phyloP scores from a whole-genome alignment of 2,113 vertebrate species.

The Gymnogyps californianus region DNA sequence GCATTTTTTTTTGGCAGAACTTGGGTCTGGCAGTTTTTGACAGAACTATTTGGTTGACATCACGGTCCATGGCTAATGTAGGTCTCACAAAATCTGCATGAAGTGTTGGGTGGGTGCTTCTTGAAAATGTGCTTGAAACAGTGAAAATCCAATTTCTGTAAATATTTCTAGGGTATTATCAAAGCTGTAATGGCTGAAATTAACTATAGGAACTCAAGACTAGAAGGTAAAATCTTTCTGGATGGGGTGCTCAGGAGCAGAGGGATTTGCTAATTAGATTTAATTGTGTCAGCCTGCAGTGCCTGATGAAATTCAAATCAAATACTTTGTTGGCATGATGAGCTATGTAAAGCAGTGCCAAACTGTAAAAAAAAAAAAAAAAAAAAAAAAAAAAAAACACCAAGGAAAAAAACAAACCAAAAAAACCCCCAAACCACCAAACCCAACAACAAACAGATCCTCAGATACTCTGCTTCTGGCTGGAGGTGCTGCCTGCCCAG shows the following conservation, averaged over 20 bases:
- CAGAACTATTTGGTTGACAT: background rate
- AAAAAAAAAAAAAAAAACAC: too few relatives aligned
- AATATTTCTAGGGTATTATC: background rate
- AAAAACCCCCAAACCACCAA: too few relatives aligned
- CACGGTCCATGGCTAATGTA: background rate
- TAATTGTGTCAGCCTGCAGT: background rate
- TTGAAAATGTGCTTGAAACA: background rate
- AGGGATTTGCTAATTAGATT: constrained; percentile 17
- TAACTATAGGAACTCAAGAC: background rate
- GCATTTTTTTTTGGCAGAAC: background rate
- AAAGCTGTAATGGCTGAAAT: background rate
- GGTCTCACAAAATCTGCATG: background rate
- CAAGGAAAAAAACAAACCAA: too few relatives aligned
- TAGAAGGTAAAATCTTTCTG: background rate
- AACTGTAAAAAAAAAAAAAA: background rate
- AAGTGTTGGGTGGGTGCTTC: background rate
- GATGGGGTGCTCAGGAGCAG: background rate
- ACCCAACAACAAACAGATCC: background rate
- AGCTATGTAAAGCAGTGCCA: background rate
- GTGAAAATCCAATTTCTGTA: background rate
- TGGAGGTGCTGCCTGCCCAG: background rate
- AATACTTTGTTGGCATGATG: background rate
- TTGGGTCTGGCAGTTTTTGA: background rate
- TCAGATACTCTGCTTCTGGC: background rate
- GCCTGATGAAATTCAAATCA: constrained; percentile 42